Evolutionary conservation across 2,888 invertebrate species (phyloP).

Genomic region (Eutolmus rufibarbis): DNA sequence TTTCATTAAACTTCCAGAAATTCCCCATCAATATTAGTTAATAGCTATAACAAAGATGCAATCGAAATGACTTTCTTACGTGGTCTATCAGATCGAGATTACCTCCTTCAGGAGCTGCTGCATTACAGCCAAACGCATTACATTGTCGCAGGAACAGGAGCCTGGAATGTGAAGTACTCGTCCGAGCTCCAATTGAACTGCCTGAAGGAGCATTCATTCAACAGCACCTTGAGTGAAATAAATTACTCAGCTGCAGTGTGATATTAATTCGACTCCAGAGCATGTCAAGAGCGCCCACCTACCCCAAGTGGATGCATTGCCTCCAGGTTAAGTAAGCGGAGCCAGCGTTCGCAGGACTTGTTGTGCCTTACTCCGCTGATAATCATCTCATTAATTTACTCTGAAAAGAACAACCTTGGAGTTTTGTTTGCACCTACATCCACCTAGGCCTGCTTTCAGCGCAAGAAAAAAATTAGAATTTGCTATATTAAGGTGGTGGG

Average conservation of each 20-base stretch:
- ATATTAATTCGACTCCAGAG: background rate
- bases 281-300: background rate
- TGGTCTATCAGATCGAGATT: background rate
- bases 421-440: background rate
- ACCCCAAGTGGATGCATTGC: background rate
- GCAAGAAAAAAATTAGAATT: background rate
- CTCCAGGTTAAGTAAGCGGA: background rate
- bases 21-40: background rate
- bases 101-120: background rate
- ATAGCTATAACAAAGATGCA: background rate
- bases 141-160: background rate
- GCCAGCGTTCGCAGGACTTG: background rate
- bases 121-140: background rate
- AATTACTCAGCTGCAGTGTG: slow-evolving; percentile 12
- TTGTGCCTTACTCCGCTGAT: background rate
- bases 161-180: background rate
- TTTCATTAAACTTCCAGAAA: background rate
- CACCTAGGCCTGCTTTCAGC: background rate
- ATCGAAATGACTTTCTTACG: background rate
- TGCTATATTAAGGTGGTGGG: background rate
- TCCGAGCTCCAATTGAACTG: background rate
- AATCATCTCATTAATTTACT: slow-evolving; percentile 21
- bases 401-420: slow-evolving; percentile 15
- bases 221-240: slow-evolving; percentile 6
- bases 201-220: background rate